Base-by-base conservation (phyloP, 2,888 invertebrate genomes). In the Camptogramma bilineatum region DNA sequence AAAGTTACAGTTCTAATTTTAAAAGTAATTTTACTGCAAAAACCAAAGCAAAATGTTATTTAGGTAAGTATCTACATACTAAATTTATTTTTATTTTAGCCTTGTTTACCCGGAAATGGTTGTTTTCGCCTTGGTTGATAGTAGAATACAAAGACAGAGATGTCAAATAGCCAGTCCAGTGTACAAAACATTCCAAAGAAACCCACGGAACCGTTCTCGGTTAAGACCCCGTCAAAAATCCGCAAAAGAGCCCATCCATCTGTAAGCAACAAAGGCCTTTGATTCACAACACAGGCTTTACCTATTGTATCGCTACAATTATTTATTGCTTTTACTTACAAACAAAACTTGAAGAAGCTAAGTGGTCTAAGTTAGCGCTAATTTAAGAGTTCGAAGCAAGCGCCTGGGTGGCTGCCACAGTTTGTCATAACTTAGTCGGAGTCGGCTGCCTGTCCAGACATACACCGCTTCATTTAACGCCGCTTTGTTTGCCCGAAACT, bases 261-360 rank as follows among this genome's bases (percentile, higher is more conserved):
- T 73, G 77, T 75, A 79, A 75, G 74, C 75, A 81, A 80, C 77
- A 82, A 75, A 77, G 70, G 59, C 78, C 78, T 82, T 83, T 83
- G 83, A 86, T 84, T 76, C 78, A 85, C 84, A 85, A 85, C 83
- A 75, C 76, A 77, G n/a, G 72, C 75, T 78, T 83, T n/a, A n/a
- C n/a, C n/a, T 84, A 86, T 87, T 86, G 85, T 87, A 82, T 81
- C 78, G 86, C 84, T 87, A 80, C 80, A 87, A 86, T 56, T 88
- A 91, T 91, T 90, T 91, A 91, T 87, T 81, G 84, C 83, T 83
- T 86, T 85, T 88, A 55, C 55, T 56, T 39, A 84, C 89, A 90
- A 90, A 90, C 90, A 91, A 90, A 91, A 89, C 87, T 90, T 81
- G 83, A 90, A 87, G 87, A 88, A 89, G 87, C 87, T 89, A 91